A percentile compares a stretch with the other conserved stretches of the same genome.
Conservation (phyloP, 2,113 vertebrate species). For the Gila orcuttii region DNA sequence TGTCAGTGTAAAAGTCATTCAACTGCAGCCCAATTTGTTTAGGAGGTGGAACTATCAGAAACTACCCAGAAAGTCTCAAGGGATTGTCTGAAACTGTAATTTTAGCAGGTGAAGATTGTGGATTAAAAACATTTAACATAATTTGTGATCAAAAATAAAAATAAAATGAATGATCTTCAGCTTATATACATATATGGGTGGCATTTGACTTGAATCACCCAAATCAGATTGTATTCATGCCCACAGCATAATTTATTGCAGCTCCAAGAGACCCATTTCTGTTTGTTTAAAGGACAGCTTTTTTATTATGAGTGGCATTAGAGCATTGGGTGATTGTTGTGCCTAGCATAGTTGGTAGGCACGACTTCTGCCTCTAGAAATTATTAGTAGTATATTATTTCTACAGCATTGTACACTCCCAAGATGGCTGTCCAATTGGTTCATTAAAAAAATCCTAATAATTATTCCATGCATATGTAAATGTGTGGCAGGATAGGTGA, state of each 20-base stretch:
- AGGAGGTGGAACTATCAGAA: background rate
- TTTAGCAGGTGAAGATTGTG: background rate
- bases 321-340: too few relatives aligned
- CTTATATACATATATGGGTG: background rate
- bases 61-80: background rate
- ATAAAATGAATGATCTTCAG: background rate
- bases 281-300: too few relatives aligned
- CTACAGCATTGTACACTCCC: too few relatives aligned
- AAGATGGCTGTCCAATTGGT: too few relatives aligned
- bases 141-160: background rate
- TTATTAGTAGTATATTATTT: too few relatives aligned
- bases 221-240: background rate
- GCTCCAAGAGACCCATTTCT: background rate
- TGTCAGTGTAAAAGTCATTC: background rate
- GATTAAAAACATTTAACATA: background rate
- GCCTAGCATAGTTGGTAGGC: too few relatives aligned
- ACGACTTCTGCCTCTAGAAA: too few relatives aligned
- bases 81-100: background rate
- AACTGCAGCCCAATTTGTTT: background rate
- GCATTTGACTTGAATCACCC: background rate
- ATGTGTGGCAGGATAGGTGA: too few relatives aligned
- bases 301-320: too few relatives aligned
- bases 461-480: too few relatives aligned
- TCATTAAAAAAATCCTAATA: too few relatives aligned
- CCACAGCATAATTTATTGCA: background rate